phyloP scores from a whole-genome alignment of 2,113 vertebrate species.

The Mastomys coucha region DNA sequence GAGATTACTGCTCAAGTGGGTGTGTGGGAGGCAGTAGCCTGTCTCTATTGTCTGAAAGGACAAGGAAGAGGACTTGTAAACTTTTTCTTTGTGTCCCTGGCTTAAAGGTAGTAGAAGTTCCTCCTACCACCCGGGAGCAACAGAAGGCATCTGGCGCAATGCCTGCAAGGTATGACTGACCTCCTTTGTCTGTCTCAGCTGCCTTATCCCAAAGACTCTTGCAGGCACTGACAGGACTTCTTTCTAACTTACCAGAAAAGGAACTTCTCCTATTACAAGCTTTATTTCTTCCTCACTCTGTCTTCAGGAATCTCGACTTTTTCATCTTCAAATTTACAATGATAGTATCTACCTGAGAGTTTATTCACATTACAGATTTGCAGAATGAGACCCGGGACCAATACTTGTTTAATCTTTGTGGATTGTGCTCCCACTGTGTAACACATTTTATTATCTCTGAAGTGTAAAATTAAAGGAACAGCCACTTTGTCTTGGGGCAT shows the following conservation, averaged over 20 bases:
- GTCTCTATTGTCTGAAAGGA: neutral
- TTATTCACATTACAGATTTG: neutral
- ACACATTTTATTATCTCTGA: neutral
- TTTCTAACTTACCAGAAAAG: neutral
- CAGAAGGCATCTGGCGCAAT: accelerated
- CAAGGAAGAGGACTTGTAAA: accelerated
- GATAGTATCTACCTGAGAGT: neutral
- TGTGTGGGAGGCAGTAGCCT: neutral
- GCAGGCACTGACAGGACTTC: accelerated
- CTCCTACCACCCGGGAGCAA: neutral
- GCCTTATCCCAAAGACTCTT: neutral
- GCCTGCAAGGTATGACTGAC: neutral
- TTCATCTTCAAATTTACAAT: neutral
- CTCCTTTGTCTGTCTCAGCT: neutral
- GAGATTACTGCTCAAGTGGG: neutral
- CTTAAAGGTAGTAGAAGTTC: neutral
- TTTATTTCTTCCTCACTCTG: neutral
- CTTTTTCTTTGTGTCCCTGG: accelerated
- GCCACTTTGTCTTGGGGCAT: neutral
- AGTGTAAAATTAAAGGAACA: neutral
- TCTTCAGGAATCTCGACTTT: neutral
- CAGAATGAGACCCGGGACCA: neutral
- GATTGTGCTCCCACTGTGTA: neutral
- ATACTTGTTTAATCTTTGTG: neutral
- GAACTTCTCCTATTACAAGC: neutral